These are phyloP conservation scores for Seriola aureovittata DNA, from an alignment of 2,113 vertebrate species.

Conservation along the genomic window DNA sequence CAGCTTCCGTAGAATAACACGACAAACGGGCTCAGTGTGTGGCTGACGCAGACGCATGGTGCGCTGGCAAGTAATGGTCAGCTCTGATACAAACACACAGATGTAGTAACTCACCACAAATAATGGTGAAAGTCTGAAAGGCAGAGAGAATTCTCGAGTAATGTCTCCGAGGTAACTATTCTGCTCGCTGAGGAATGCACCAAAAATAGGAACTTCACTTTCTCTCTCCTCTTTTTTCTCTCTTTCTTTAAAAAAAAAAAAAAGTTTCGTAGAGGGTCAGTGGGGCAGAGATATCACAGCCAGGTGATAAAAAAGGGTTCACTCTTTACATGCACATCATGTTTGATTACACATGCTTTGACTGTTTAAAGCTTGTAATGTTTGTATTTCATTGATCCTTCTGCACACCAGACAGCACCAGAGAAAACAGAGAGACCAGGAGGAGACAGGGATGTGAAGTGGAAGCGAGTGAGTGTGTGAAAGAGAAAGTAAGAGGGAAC, in stretches of 20 bases:
- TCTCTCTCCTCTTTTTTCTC: constrained; percentile 21
- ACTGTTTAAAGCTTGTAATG: constrained; percentile 1
- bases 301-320: constrained; percentile 14
- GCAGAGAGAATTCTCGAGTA: constrained; percentile 58
- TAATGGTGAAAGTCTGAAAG: constrained; percentile 57
- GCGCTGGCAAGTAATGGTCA: constrained; percentile 74
- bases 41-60: constrained; percentile 78
- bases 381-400: constrained; percentile 38
- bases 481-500: constrained; percentile 51
- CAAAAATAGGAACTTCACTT: constrained; percentile 71
- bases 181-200: constrained; percentile 77
- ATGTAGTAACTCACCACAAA: constrained; percentile 58
- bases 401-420: background rate
- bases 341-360: constrained; percentile 11
- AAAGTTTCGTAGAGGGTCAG: background rate
- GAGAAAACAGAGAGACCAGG: constrained; percentile 18
- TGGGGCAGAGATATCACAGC: constrained; percentile 1
- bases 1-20: constrained; percentile 81
- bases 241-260: background rate
- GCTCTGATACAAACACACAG: constrained; percentile 63
- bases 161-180: constrained; percentile 76
- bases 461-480: constrained; percentile 6
- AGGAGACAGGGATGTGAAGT: constrained; percentile 27
- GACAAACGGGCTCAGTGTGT: constrained; percentile 69
- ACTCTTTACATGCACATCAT: constrained; percentile 4